Conservation (phyloP, 2,113 vertebrate genomes). For the Pleuronectes platessa region DNA sequence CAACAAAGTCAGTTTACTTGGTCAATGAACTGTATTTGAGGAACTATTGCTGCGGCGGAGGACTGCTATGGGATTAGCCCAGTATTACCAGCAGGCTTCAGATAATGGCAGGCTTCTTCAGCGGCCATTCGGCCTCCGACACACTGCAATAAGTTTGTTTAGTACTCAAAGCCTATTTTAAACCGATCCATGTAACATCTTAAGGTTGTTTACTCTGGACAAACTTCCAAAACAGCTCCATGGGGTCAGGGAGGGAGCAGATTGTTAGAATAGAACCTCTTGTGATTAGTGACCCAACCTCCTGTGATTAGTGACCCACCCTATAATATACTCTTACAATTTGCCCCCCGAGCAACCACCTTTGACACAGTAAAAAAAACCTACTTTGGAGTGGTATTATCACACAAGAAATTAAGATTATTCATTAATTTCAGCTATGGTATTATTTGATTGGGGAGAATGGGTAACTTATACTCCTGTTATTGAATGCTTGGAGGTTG, state of each 20-base stretch:
- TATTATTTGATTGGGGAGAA: neutral
- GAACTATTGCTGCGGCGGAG: slow-evolving; percentile 25
- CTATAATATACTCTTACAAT: too few species aligned
- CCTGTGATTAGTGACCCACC: neutral
- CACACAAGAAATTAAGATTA: neutral
- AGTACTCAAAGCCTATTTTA: neutral
- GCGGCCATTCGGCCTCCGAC: neutral
- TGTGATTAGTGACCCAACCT: slow-evolving; percentile 3
- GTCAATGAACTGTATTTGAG: slow-evolving; percentile 68
- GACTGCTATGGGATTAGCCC: slow-evolving; percentile 31
- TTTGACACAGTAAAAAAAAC: neutral
- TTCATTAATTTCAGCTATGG: neutral
- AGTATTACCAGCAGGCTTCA: slow-evolving; percentile 24
- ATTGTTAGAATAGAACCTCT: neutral
- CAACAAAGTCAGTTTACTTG: slow-evolving; percentile 73
- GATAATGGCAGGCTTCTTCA: slow-evolving; percentile 1
- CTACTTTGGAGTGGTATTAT: neutral
- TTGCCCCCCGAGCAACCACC: neutral
- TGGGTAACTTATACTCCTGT: neutral
- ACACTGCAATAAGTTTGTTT: neutral
- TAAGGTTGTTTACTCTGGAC: neutral
- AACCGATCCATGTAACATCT: neutral
- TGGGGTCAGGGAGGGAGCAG: neutral
- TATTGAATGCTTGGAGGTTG: slow-evolving; percentile 8
- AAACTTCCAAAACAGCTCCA: neutral